Evolutionary conservation across 2,113 vertebrate species (phyloP).

Genomic region (Eolophus roseicapilla): DNA sequence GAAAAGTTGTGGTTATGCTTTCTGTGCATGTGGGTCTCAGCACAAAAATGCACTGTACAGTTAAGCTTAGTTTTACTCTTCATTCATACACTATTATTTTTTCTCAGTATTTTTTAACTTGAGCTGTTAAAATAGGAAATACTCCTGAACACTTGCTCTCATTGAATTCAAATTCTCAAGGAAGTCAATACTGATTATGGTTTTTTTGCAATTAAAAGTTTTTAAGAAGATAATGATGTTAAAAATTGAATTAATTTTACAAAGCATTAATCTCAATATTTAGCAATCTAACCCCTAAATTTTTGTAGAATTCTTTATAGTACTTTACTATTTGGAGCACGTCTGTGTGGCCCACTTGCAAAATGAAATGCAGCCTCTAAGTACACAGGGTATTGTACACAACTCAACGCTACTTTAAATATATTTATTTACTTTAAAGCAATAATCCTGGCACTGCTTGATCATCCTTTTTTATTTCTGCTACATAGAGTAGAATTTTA

Average conservation of each 20-base stretch:
- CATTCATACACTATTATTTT: background rate
- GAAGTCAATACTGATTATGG: background rate
- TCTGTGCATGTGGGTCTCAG: background rate
- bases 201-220: background rate
- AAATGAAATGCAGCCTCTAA: background rate
- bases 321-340: background rate
- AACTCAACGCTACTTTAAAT: background rate
- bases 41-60: background rate
- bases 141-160: background rate
- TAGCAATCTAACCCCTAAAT: background rate
- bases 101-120: background rate
- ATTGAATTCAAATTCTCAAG: background rate
- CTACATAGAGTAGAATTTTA: background rate
- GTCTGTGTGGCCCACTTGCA: background rate
- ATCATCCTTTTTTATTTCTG: background rate
- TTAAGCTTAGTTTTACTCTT: background rate
- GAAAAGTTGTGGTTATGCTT: background rate
- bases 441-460: background rate
- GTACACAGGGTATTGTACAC: background rate
- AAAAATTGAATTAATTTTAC: background rate
- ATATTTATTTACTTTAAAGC: background rate
- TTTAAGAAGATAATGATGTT: background rate
- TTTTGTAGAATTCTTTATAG: background rate
- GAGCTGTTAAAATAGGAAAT: background rate
- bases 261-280: background rate